Base-by-base conservation (phyloP, 2,888 invertebrate genomes). In the Ryuthela nishihirai region DNA sequence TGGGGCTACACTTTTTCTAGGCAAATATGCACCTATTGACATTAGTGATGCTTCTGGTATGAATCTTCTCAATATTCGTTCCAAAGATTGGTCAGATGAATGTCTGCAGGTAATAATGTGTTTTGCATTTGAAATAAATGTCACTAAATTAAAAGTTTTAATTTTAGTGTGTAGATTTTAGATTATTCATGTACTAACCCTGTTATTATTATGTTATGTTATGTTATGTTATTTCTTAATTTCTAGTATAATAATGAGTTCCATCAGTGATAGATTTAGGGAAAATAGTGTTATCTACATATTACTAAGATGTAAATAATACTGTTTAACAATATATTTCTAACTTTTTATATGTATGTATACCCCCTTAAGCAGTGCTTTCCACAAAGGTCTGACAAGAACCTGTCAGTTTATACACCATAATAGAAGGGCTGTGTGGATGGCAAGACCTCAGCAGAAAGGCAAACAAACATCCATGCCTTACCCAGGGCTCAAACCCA, bases 21-120 rank as follows among this genome's bases (percentile, higher is more conserved):
- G 95, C 1, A 79, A 82, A 69, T 85, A 92, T 64, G 94, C 93
- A 0, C 85, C 91, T 0, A 91, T 98, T 43, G 98, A 98, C 75
- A 82, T 81, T 65, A 82, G 91, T 0, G 98, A 98, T 74, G 97
- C 86, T 1, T 94, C 94, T 0, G 98, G 98, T 15, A 98, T 93
- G 93, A 98, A 98, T 77, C 78, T 98, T 17, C 77, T 98, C 68
- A 84, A 97, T 73, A 87, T 98, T 45, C 81, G 77, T 25, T 79
- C 76, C 0, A 86, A 85, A 75, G 76, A 78, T 24, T 97, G 95
- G 95, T 82, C 85, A 47, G 76, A 82, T 29, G 74, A 77, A 18
- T 84, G 90, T 67, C 75, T 93, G 15, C 80, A 88, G 76, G 86
- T 85, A 69, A 72, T 45, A 61, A 24, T 25, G 32, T 7, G 29